A percentile compares a stretch with the other conserved stretches of the same genome.
Conservation (phyloP, 2,888 invertebrate species). For the Lasioglossum pauxillum region DNA sequence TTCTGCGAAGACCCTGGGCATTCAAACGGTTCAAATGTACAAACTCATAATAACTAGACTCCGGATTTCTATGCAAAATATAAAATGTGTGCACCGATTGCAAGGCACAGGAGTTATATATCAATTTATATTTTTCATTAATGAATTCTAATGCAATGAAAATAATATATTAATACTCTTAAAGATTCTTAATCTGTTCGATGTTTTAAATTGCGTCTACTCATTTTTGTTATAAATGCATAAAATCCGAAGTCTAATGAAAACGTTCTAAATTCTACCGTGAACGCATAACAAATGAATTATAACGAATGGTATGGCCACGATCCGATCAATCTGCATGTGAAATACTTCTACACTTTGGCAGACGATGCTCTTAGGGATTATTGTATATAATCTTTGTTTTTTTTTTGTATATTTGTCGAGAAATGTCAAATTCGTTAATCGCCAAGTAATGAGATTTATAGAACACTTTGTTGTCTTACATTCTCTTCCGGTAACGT, state of each 20-base stretch:
- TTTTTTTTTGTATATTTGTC: background rate
- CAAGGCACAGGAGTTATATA: no score
- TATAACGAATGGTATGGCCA: background rate
- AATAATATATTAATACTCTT: no score
- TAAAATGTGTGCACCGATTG: no score
- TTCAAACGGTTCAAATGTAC: background rate
- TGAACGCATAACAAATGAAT: background rate
- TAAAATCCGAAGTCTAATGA: background rate
- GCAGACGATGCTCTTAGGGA: background rate
- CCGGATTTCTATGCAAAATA: no score
- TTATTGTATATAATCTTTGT: background rate
- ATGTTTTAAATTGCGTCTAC: no score
- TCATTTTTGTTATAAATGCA: no score
- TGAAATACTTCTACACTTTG: slow-evolving; percentile 8
- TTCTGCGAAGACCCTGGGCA: background rate
- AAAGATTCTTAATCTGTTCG: no score
- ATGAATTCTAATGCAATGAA: no score
- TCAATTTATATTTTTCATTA: no score
- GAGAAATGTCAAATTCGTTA: background rate
- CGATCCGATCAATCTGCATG: background rate
- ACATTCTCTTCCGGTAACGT: background rate
- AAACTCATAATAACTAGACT: background rate
- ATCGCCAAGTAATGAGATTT: background rate
- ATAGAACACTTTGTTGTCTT: background rate
- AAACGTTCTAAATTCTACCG: background rate